Percentiles rank a stretch among this genome's conserved stretches.
Conservation (phyloP, 2,888 invertebrate species). For the Molanna angustata region DNA sequence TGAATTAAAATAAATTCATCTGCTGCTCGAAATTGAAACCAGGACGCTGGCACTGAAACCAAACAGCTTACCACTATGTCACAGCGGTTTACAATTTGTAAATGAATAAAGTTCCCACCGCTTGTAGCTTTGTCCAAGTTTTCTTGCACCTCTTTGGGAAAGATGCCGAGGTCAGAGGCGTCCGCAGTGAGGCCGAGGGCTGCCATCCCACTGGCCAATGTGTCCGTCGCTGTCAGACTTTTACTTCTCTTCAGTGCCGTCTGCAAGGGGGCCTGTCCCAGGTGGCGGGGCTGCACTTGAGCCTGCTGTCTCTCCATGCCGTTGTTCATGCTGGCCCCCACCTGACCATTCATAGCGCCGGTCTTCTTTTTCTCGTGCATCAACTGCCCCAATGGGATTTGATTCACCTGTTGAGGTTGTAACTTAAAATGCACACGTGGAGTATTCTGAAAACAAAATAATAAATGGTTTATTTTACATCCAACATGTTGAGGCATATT, state of each 20-base stretch:
- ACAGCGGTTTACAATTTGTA: background rate
- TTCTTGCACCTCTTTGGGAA: conserved; percentile 70
- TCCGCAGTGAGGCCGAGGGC: conserved; percentile 68
- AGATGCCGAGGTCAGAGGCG: conserved; percentile 72
- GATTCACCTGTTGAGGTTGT: conserved; percentile 45
- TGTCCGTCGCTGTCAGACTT: conserved; percentile 76
- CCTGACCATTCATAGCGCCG: conserved; percentile 37
- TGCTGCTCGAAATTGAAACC: too few relatives aligned
- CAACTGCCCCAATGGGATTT: conserved; percentile 9
- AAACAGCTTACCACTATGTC: background rate
- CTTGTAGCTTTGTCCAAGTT: conserved; percentile 73
- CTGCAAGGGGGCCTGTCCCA: too few relatives aligned
- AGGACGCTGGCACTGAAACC: too few relatives aligned
- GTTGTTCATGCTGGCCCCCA: conserved; percentile 33
- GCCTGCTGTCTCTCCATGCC: conserved; percentile 39
- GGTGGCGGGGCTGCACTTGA: conserved; percentile 39
- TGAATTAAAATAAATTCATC: too few relatives aligned
- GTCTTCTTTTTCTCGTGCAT: conserved; percentile 50
- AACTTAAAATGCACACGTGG: conserved; percentile 62
- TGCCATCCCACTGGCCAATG: conserved; percentile 64
- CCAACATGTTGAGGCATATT: too few relatives aligned
- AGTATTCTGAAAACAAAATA: conserved; percentile 45
- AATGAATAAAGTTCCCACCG: conserved; percentile 43
- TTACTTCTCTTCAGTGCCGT: conserved; percentile 71
- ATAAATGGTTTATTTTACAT: too few relatives aligned